Evolutionary conservation across 2,888 invertebrate species (phyloP), one percentile per base, ranked within the genome.

Genomic region (Ophion slaviceki): DNA sequence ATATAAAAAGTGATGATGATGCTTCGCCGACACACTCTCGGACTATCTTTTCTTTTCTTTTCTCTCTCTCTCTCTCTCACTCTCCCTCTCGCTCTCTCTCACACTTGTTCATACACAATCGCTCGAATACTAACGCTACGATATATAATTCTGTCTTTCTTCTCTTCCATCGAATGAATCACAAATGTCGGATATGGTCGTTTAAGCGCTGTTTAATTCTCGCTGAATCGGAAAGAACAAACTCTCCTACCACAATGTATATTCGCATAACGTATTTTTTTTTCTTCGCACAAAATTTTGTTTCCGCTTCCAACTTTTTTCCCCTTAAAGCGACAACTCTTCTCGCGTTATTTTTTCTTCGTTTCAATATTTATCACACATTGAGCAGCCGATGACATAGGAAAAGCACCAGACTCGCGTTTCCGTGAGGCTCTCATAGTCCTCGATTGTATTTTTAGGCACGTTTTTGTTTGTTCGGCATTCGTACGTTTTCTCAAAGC

Each of bases 161-260:
- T 85, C 80, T 82, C 76, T 78, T 80, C 82, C 80, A 66, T 80
- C 79, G 85, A 87, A 83, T 78, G 87, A 90, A 89, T 90, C 88
- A 90, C 88, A 88, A 88, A 87, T 83, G 79, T 86, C 86, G 82
- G 87, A 89, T 87, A 89, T 85, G 82, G 78, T 87, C 80, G 87
- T 85, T 88, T 77, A 82, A 70, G 82, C 85, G 82, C 75, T 80
- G 24, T 82, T 75, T 62, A 59, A 71, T 86, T 79, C 32, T 57
- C 66, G 76, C 78, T 67, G 75, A 70, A 57, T 74, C 72, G 72
- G 32, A 78, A 70, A 64, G 59, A 78, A 64, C 62, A 53, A 80
- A 83, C 53, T 76, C 53, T 80, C 80, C 80, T 81, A 68, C 77
- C 80, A 40, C 74, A 66, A 70, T 59, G 77, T 53, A 66, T 67